These are phyloP conservation scores for Centruroides sculpturatus DNA, from an alignment of 1,140 invertebrate genomes.

Conservation along the genomic window DNA sequence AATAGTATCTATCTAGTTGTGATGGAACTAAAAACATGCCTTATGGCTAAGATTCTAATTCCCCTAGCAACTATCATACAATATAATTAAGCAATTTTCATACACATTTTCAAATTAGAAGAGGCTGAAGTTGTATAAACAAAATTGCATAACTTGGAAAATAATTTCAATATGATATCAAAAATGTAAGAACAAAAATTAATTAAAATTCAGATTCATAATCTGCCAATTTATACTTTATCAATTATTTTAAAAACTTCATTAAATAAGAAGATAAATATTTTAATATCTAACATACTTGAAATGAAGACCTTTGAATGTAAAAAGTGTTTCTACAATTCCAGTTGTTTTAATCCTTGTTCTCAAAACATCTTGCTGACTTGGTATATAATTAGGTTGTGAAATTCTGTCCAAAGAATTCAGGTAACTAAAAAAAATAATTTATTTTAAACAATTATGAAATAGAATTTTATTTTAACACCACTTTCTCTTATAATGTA, in stretches of 20 bases:
- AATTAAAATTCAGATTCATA: not conserved
- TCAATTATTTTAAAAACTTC: too few relatives aligned
- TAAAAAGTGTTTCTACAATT: conserved; percentile 99
- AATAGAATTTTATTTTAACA: not conserved
- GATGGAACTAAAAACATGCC: too few relatives aligned
- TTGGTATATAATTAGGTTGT: conserved; percentile 72
- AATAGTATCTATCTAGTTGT: too few relatives aligned
- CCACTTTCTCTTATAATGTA: too few relatives aligned
- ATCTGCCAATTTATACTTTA: too few relatives aligned
- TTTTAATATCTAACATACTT: conserved; percentile 48
- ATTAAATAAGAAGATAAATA: not conserved
- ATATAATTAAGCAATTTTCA: too few relatives aligned
- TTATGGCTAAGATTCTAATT: too few relatives aligned
- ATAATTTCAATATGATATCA: not conserved
- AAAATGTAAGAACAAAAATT: not conserved
- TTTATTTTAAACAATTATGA: not conserved
- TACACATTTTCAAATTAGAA: too few relatives aligned
- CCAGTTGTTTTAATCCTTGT: conserved; percentile 99
- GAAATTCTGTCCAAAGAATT: conserved; percentile 60
- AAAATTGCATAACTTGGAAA: too few relatives aligned
- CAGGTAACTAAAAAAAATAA: conserved; percentile 22
- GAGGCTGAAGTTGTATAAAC: too few relatives aligned
- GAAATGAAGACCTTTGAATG: conserved; percentile 99
- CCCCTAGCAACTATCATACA: too few relatives aligned
- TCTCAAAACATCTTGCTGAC: conserved; percentile 97